A percentile compares a stretch with the other conserved stretches of the same genome.
Conservation (phyloP, 2,797 vertebrate species). For the Garrulus glandarius region DNA sequence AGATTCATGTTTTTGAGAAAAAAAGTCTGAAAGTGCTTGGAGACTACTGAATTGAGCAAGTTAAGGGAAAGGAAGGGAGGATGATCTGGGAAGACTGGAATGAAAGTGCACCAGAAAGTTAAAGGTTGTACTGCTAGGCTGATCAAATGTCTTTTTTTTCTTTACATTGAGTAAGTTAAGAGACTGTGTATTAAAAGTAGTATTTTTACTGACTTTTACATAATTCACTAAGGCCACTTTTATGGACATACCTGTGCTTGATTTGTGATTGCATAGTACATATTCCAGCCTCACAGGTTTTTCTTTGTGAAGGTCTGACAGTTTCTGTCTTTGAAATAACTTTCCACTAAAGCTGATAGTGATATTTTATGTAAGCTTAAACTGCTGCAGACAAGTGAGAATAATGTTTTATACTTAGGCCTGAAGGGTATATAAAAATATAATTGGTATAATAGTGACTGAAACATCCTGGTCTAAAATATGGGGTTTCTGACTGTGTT, state of each 20-base stretch:
- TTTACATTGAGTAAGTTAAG: background rate
- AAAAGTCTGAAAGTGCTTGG: background rate
- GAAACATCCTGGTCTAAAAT: background rate
- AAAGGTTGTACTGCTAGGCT: background rate
- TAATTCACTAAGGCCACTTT: background rate
- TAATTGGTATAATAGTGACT: background rate
- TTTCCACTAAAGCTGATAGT: background rate
- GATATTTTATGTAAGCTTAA: background rate
- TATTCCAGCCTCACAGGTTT: background rate
- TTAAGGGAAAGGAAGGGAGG: background rate
- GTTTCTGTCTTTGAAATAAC: background rate
- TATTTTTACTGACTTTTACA: background rate
- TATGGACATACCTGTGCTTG: background rate
- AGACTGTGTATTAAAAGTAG: background rate
- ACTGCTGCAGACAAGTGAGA: background rate
- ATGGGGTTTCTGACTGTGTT: background rate
- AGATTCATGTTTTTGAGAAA: background rate
- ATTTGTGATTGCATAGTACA: background rate
- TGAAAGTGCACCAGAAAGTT: background rate
- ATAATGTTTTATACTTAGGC: background rate
- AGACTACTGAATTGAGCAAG: background rate
- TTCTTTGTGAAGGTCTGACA: background rate
- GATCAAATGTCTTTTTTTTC: background rate
- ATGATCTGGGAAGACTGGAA: background rate
- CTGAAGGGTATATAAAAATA: background rate